Evolutionary conservation across 2,113 vertebrate species (phyloP), one percentile per base, ranked within the genome.

Genomic region (Plotosus lineatus): DNA sequence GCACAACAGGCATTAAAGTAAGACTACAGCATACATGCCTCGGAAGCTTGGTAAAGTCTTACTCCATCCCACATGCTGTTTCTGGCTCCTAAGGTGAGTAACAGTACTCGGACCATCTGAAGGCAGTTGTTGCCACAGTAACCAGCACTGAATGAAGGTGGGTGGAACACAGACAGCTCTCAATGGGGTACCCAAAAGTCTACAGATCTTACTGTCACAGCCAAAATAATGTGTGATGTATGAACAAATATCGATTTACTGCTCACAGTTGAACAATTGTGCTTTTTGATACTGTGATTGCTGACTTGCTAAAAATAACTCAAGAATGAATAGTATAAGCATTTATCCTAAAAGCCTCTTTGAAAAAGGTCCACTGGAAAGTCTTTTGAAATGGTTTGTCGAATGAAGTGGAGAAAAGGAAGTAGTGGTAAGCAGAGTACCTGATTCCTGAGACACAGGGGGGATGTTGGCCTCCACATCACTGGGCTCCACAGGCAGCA

Each of bases 401-500:
- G 26, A 31, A 48, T 8, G 15, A 48, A 9, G 31, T 28, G 6
- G 14, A 48, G 14, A 6, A 48, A 48, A 63, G n/a, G 8, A 60
- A 17, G 5, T 6, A 33, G 17, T 3, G 4, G n/a, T 9, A 78
- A 55, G 50, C 61, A 65, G 26, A 66, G 2, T 85, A 97, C 96
- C 96, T 90, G 90, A 93, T 73, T 92, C 90, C 0, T 89, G 85
- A 50, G 91, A 93, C 69, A 63, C 85, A 0, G 85, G 92, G 0
- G 69, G 69, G 28, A 51, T 15, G 42, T 88, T 87, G 58, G 92
- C 88, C 77, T 97, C 96, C 3, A 94, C 89, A 44, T 97, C 96
- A 0, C 83, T 81, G 1, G 96, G 96, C 73, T 98, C 96, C 0
- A 97, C 97, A 0, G 98, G 97, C 86, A 99, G 89, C 65, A 99